These are phyloP conservation scores for Xestoiulus laeticollis DNA, from an alignment of 2,888 invertebrate species.

Conservation along the genomic window DNA sequence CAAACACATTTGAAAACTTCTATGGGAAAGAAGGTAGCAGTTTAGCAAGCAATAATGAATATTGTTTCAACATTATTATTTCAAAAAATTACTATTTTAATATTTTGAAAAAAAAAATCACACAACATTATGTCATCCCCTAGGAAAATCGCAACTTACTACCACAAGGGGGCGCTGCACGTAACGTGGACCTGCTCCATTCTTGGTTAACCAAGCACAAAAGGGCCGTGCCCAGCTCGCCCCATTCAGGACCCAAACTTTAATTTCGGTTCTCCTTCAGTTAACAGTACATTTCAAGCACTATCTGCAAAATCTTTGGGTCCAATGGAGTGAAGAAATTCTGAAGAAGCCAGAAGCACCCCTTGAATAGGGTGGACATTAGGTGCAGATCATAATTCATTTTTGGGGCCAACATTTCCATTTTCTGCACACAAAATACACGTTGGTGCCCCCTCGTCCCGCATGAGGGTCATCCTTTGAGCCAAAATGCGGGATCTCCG, in stretches of 20 bases:
- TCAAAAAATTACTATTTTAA: no score
- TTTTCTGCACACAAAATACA: not conserved
- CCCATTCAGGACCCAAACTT: not conserved
- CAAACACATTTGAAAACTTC: no score
- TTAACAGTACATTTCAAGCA: not conserved
- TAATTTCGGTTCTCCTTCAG: constrained; percentile 1
- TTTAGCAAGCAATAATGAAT: no score
- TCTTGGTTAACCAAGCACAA: not conserved
- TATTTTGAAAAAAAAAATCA: no score
- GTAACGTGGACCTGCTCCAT: no score
- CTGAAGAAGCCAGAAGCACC: not conserved
- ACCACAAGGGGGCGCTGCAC: no score
- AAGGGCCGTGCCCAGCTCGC: not conserved
- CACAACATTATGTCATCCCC: no score
- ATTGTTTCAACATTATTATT: no score
- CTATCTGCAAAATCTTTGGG: not conserved
- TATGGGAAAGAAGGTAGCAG: no score
- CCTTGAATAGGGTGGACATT: not conserved
- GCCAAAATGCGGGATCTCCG: not conserved
- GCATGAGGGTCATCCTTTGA: constrained; percentile 11
- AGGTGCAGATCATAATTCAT: not conserved
- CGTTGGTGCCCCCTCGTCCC: not conserved
- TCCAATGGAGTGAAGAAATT: constrained; percentile 23
- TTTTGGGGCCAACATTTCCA: constrained; percentile 9
- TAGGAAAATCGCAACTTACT: no score